Percentiles rank a stretch among this genome's conserved stretches.
Conservation (phyloP, 2,113 vertebrate genomes). For the Xiphorhynchus elegans region DNA sequence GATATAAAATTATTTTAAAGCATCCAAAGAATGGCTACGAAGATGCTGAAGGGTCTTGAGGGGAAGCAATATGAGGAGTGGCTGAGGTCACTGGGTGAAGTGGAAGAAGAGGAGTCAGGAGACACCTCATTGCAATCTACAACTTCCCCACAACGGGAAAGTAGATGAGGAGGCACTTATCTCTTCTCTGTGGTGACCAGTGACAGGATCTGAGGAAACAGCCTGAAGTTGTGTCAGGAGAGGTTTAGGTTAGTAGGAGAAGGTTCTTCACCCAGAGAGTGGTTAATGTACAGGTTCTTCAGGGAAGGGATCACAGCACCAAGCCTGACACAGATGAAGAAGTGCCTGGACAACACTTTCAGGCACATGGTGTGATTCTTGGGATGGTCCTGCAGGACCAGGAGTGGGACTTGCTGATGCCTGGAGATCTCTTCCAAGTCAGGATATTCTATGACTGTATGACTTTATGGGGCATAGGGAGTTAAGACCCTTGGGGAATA, state of each 20-base stretch:
- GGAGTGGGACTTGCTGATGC: rapidly evolving
- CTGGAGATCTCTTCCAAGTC: not conserved
- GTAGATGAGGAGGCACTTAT: not conserved
- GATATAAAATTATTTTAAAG: not conserved
- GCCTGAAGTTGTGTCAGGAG: not conserved
- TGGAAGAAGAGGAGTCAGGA: not conserved
- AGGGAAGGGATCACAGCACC: not conserved
- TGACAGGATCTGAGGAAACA: rapidly evolving
- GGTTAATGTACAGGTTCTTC: not conserved
- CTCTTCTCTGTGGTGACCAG: not conserved
- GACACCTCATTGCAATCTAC: not conserved
- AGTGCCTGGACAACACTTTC: not conserved
- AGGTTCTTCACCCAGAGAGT: not conserved
- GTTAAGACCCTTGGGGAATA: not conserved
- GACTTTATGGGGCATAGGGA: rapidly evolving
- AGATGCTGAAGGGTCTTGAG: not conserved
- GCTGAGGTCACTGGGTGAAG: not conserved
- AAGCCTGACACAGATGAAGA: not conserved
- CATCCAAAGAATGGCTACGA: not conserved
- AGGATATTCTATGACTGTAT: not conserved
- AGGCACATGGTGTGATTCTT: not conserved
- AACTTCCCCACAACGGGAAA: rapidly evolving
- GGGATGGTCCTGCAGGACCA: not conserved
- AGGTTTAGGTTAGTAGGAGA: not conserved
- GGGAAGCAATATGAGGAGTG: rapidly evolving